These are phyloP conservation scores for Calephelis perditalis DNA, from an alignment of 2,888 invertebrate genomes.

Conservation along the genomic window DNA sequence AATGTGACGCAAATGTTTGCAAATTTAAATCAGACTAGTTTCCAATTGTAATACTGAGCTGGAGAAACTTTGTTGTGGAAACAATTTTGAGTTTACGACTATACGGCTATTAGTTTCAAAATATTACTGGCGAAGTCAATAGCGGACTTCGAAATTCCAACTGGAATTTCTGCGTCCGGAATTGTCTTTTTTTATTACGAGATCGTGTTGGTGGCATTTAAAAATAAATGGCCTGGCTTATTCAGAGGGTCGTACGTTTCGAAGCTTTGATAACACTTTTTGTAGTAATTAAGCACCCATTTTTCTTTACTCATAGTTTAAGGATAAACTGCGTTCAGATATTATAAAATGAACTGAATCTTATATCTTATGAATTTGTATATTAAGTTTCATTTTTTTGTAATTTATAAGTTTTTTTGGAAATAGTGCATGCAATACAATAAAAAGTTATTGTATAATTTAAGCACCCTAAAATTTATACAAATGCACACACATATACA, in stretches of 20 bases:
- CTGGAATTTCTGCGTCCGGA: conserved; percentile 17
- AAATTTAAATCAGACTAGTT: conserved; percentile 30
- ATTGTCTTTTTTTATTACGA: conserved; percentile 12
- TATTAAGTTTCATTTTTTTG: too few species aligned
- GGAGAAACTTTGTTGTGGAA: conserved; percentile 28
- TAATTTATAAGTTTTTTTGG: too few species aligned
- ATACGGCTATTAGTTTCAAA: conserved; percentile 28
- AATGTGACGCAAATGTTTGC: neutral
- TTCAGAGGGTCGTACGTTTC: neutral
- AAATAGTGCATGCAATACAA: too few species aligned
- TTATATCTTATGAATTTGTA: too few species aligned
- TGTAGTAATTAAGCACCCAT: neutral
- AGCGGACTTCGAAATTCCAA: conserved; percentile 22
- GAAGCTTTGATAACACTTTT: conserved; percentile 6
- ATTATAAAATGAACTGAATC: too few species aligned
- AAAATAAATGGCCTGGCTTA: conserved; percentile 9
- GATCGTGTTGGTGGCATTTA: conserved; percentile 8
- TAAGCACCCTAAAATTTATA: too few species aligned
- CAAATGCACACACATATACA: too few species aligned
- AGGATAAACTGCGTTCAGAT: too few species aligned
- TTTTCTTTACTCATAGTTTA: too few species aligned
- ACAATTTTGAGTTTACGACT: conserved; percentile 29
- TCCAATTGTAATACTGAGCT: conserved; percentile 25
- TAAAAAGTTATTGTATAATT: too few species aligned
- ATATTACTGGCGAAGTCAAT: conserved; percentile 25